Base-by-base conservation (phyloP, 2,113 vertebrate genomes). In the Phoxinus phoxinus region DNA sequence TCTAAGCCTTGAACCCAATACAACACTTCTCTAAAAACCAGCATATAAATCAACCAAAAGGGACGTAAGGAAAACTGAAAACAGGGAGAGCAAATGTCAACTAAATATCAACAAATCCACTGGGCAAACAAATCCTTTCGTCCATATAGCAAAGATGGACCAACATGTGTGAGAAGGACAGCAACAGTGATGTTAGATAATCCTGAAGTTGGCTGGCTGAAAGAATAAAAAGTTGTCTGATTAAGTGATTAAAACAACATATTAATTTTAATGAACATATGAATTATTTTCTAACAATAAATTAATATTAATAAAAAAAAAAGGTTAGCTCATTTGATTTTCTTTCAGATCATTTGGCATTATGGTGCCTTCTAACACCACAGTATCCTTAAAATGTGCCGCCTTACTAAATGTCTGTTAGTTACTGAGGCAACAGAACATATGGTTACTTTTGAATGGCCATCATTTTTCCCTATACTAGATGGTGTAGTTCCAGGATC, bases 31-130 rank as follows among this genome's bases (percentile, higher is more conserved):
- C n/a, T 46, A 32, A 56, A 41, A 77, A 77, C 5, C 30, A 58
- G 51, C 51, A 77, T n/a, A 79, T 59, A 59, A 41, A 59, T 35
- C 32, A 37, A 78, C 51, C 19, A 19, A 53, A 37, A n/a, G 32
- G 30, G 23, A 12, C 5, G 4, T 79, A 25, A 79, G 41, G 32
- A 59, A 59, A 79, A 37, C 32, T 25, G 21, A 79, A 79, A 79
- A 58, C 76, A 41, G 51, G 30, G 32, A n/a, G 32, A 35, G 53
- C 17, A 78, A 78, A 78, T 78, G 30, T 59, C 53, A 78, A 37
- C 27, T 27, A 78, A 78, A 78, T 78, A 53, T 78, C 75, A 78
- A n/a, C 76, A 59, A 37, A 78, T 41, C 59, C 27, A 32, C 32
- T 9, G 12, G 3, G 21, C 32, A 9, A 41, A 59, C 30, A 59